These are phyloP conservation scores for Deroplatys truncata DNA, from an alignment of 2,888 invertebrate species.

Conservation along the genomic window DNA sequence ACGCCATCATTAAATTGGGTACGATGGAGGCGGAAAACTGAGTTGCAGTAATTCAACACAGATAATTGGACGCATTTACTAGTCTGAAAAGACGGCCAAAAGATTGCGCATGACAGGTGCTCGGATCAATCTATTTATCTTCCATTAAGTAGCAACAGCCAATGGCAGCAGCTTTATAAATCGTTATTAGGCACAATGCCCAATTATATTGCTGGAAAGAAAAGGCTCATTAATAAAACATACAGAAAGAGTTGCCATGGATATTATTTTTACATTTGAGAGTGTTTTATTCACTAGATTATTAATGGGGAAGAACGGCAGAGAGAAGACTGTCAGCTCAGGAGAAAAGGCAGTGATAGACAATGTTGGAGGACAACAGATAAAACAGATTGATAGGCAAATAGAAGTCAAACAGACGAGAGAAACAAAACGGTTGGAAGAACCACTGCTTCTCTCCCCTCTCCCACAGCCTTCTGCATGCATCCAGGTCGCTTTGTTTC, in stretches of 20 bases:
- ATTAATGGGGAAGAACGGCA: background rate
- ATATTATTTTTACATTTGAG: background rate
- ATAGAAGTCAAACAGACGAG: background rate
- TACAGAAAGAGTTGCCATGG: background rate
- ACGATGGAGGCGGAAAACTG: background rate
- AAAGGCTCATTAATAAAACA: background rate
- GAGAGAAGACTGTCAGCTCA: background rate
- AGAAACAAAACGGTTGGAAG: background rate
- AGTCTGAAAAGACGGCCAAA: background rate
- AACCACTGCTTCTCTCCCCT: background rate
- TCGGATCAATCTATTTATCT: background rate
- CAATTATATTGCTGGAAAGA: background rate
- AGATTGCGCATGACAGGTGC: background rate
- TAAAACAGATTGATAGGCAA: background rate
- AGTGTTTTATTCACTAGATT: background rate
- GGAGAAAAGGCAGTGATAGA: background rate
- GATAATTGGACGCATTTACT: background rate
- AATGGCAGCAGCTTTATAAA: background rate
- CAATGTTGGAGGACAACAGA: background rate
- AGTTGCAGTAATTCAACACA: background rate
- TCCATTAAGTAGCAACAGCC: background rate
- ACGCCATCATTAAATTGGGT: background rate
- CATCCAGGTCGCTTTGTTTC: background rate
- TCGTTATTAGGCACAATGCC: background rate
- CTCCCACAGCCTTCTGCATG: background rate